Percentiles rank a stretch among this genome's conserved stretches.
Evolutionary conservation across 2,888 invertebrate genomes (phyloP).

Genomic region (Cantharis lateralis): DNA sequence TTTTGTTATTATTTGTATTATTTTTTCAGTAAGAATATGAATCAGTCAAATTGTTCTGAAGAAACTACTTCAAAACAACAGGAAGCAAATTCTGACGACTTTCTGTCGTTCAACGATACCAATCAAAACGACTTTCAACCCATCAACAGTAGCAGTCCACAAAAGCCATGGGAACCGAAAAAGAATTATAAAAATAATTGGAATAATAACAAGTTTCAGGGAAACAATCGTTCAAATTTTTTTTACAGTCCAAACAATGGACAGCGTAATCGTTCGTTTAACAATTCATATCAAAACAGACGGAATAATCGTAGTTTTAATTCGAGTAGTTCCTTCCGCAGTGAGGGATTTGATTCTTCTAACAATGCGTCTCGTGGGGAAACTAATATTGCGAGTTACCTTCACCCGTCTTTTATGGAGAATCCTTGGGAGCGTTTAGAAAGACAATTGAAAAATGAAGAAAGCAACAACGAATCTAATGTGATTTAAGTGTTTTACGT

Average conservation of each 20-base stretch:
- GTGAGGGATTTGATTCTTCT: background rate
- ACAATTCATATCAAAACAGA: constrained; percentile 13
- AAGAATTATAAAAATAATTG: constrained; percentile 25
- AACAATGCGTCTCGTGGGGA: background rate
- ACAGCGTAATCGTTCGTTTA: constrained; percentile 27
- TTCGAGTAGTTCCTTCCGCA: background rate
- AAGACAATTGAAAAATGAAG: constrained; percentile 11
- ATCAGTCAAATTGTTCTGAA: background rate
- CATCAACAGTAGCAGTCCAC: constrained; percentile 37
- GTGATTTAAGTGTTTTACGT: background rate
- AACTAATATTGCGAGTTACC: constrained; percentile 27
- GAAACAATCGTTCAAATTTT: constrained; percentile 16
- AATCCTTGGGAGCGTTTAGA: constrained; percentile 44
- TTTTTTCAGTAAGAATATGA: constrained; percentile 6
- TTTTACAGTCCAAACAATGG: background rate
- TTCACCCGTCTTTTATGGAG: constrained; percentile 43
- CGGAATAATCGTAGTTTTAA: constrained; percentile 16
- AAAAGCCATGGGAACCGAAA: constrained; percentile 18
- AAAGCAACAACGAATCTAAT: background rate
- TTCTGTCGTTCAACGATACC: constrained; percentile 29
- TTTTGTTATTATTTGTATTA: background rate
- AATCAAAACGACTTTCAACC: constrained; percentile 35
- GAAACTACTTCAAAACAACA: background rate
- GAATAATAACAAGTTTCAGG: constrained; percentile 20
- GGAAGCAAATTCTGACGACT: constrained; percentile 34